phyloP scores from a whole-genome alignment of 2,113 vertebrate genomes.

The Cettia cetti region DNA sequence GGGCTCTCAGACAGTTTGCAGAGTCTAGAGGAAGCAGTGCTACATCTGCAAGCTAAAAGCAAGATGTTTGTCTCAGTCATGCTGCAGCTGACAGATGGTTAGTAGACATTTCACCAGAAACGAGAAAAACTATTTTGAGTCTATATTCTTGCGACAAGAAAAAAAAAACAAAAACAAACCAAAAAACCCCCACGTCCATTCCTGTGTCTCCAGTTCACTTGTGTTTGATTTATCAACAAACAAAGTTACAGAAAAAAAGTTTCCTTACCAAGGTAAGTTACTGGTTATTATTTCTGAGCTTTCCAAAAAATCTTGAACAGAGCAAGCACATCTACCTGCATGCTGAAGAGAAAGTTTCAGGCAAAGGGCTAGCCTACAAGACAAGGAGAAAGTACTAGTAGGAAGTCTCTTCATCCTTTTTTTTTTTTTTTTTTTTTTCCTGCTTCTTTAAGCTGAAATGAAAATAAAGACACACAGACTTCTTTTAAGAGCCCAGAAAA shows the following conservation, averaged over 20 bases:
- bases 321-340: not conserved
- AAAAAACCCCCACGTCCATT: too few relatives aligned
- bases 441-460: not conserved
- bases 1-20: not conserved
- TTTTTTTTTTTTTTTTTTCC: not conserved
- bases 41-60: not conserved
- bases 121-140: not conserved
- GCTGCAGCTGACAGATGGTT: not conserved
- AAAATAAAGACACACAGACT: not conserved
- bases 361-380: not conserved
- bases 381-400: not conserved
- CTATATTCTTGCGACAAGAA: not conserved
- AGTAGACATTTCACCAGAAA: not conserved
- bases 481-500: conserved; percentile 5
- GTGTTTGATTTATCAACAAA: not conserved
- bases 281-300: not conserved
- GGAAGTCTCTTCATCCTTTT: not conserved
- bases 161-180: not conserved
- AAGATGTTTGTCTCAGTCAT: not conserved
- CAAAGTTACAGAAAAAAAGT: not conserved
- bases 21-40: not conserved
- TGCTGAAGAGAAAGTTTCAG: not conserved
- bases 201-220: not conserved
- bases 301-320: not conserved
- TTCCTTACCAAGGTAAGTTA: not conserved